Conservation (phyloP, 2,888 invertebrate species). For the Halictus quadricinctus region DNA sequence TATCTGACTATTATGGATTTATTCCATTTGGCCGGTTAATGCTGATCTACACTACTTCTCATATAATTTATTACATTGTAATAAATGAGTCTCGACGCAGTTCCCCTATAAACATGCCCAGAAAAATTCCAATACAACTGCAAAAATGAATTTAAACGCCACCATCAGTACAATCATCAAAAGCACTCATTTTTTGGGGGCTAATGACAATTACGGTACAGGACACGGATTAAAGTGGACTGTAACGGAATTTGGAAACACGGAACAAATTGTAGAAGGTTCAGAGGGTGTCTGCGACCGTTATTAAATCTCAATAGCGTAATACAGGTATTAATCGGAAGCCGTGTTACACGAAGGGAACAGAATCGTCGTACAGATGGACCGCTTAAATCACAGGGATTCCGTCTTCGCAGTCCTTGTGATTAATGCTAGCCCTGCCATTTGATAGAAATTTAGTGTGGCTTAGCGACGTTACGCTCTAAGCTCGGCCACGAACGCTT, state of each 20-base stretch:
- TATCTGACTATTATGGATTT: no score
- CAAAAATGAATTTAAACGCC: neutral
- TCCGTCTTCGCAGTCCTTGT: slow-evolving; percentile 16
- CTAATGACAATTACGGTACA: neutral
- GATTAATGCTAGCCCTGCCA: slow-evolving; percentile 54
- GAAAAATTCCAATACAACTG: neutral
- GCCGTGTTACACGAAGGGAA: neutral
- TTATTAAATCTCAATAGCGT: neutral
- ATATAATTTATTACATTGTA: no score
- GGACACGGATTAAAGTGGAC: neutral
- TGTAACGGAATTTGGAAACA: neutral
- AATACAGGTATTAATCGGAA: slow-evolving; percentile 29
- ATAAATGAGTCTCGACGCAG: no score
- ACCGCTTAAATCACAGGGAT: slow-evolving; percentile 27
- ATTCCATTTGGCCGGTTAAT: no score
- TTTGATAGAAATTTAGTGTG: slow-evolving; percentile 65
- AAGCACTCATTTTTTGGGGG: neutral
- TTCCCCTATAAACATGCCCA: no score
- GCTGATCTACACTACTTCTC: no score
- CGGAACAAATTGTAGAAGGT: neutral
- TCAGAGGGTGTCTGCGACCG: neutral
- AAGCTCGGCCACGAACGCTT: slow-evolving; percentile 36
- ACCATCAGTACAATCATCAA: neutral
- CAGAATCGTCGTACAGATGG: neutral
- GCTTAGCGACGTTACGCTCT: slow-evolving; percentile 40